Base-by-base conservation (phyloP, 1,140 invertebrate species). In the Cardiocondyla obscurior region DNA sequence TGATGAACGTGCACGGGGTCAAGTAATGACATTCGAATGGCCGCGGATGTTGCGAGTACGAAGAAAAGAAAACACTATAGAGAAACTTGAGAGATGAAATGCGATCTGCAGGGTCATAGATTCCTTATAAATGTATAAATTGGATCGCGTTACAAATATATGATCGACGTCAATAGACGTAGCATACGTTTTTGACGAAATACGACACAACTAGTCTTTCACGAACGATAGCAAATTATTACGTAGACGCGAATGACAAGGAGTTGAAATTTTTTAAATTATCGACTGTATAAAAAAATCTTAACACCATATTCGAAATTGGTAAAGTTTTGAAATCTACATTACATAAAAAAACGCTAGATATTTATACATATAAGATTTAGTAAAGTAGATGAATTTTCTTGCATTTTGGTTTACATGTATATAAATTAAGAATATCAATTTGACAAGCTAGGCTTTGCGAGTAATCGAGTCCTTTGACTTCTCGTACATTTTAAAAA, bases 1-100 rank as follows among this genome's bases (percentile, higher is more conserved):
- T 94, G 92, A 89, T 93, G 76, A 94, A 94, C 87, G 92, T 94
- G 67, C 94, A 94, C 89, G 93, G 93, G 55, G 88, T 92, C 85
- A 93, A 92, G 88, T 90, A 90, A 90, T 81, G 25, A 62, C 62
- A 19, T 25, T 36, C 1, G 16, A 49, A 46, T 12, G 42, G 19
- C 33, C 73, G 30, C 5, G 22, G 5, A 28, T 25, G 30, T 67
- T 14, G 60, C 6, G 44, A 7, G 10, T 2, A 30, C 36, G 12
- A 28, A 7, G 33, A n/a, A n/a, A n/a, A n/a, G n/a, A n/a, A n/a
- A n/a, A 6, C 25, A 36, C 7, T 28, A 65, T 46, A 39, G 46
- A 42, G 46, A 51, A 62, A 53, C 14, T 44, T 33, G 14, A 76
- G 14, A 12, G 19, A 39, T n/a, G n/a, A 16, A 16, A 3, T 28